Conservation (phyloP, 1,140 invertebrate genomes). For the Camponotus vicinus region DNA sequence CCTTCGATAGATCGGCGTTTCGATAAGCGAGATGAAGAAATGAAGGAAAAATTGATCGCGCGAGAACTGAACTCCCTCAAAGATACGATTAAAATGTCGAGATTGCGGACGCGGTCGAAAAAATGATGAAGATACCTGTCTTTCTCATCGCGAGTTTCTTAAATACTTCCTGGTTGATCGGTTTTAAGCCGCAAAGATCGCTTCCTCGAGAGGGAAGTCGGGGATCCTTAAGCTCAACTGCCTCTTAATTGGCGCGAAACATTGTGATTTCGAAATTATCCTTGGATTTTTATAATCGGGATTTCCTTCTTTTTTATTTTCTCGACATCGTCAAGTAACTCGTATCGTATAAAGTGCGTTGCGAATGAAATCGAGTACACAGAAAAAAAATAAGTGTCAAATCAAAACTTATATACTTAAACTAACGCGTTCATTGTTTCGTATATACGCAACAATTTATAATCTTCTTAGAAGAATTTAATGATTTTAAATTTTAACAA, state of each 20-base stretch:
- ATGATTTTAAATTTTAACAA: too few species aligned
- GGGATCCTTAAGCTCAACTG: not conserved
- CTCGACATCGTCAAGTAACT: not conserved
- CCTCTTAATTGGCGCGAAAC: not conserved
- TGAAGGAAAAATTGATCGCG: not conserved
- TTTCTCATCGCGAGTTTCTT: not conserved
- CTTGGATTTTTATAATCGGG: not conserved
- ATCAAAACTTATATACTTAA: too few species aligned
- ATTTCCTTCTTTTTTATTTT: not conserved
- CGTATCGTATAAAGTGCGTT: too few species aligned
- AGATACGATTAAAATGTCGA: not conserved
- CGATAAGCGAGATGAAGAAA: conserved; percentile 7
- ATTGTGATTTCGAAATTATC: not conserved
- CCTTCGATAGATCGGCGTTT: conserved; percentile 2
- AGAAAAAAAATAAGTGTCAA: not conserved
- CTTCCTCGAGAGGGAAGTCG: not conserved
- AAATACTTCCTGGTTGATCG: not conserved
- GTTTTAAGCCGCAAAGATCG: conserved; percentile 24
- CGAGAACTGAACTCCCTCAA: not conserved
- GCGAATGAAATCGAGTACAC: not conserved
- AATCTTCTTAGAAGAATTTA: too few species aligned
- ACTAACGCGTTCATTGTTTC: too few species aligned
- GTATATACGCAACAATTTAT: too few species aligned
- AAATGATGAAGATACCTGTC: conserved; percentile 16
- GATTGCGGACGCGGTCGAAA: not conserved